phyloP scores from a whole-genome alignment of 2,797 vertebrate species.

The Okamejei kenojei region DNA sequence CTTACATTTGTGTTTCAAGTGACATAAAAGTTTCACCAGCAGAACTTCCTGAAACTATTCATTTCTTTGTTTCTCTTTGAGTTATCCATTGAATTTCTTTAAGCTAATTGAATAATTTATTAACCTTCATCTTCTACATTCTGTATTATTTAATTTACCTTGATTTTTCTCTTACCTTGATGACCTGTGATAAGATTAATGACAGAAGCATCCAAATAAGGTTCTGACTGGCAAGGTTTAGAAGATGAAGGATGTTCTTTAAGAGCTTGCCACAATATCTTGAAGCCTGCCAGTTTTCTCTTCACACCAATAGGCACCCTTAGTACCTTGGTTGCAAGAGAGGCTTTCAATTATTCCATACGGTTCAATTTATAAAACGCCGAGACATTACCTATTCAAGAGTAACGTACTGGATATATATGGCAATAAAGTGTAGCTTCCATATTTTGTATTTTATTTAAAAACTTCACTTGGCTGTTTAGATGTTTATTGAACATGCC shows the following conservation, averaged over 20 bases:
- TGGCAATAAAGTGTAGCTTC: background rate
- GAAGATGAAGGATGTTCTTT: background rate
- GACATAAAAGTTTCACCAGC: background rate
- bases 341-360: background rate
- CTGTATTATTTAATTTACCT: background rate
- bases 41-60: background rate
- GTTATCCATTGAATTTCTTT: background rate
- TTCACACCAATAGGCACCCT: background rate
- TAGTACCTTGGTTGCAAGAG: background rate
- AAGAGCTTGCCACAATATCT: background rate
- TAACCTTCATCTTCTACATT: background rate
- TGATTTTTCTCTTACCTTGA: background rate
- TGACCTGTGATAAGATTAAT: background rate
- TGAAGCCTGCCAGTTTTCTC: too few species aligned
- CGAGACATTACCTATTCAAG: background rate
- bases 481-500: constrained; percentile 34
- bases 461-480: background rate
- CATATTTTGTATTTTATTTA: constrained; percentile 27
- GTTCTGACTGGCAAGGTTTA: background rate
- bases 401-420: background rate
- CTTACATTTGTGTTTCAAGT: background rate
- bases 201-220: too few species aligned
- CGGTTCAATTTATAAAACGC: background rate
- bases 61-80: background rate
- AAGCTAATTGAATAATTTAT: background rate